These are phyloP conservation scores for Leptinotarsa tumamoca DNA, from an alignment of 2,888 invertebrate genomes.

Conservation along the genomic window DNA sequence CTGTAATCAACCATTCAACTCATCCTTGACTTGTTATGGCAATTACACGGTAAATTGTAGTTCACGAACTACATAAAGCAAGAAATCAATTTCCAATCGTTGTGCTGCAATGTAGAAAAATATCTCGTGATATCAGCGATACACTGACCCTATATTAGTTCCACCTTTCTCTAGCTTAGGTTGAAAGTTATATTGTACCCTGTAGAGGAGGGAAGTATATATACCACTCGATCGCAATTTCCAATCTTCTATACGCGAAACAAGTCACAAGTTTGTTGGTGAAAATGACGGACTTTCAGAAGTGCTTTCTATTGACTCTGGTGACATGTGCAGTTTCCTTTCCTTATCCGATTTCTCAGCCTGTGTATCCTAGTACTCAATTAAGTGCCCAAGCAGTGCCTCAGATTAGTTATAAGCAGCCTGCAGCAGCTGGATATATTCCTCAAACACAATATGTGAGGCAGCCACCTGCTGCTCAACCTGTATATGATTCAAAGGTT, in stretches of 20 bases:
- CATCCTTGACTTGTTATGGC: conserved; percentile 30
- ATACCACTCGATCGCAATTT: conserved; percentile 32
- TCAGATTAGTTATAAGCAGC: conserved; percentile 43
- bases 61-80: conserved; percentile 26
- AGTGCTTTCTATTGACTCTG: conserved; percentile 45
- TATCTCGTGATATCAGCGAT: conserved; percentile 42
- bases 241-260: conserved; percentile 12
- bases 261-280: neutral
- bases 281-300: conserved; percentile 46
- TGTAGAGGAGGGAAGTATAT: conserved; percentile 41
- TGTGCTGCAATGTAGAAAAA: conserved; percentile 39
- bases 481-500: conserved; percentile 50
- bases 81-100: conserved; percentile 28
- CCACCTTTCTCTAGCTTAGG: conserved; percentile 47
- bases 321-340: conserved; percentile 48
- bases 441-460: conserved; percentile 44
- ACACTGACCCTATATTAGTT: conserved; percentile 47
- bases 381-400: conserved; percentile 53
- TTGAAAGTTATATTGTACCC: conserved; percentile 20
- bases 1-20: conserved; percentile 21
- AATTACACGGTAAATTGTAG: conserved; percentile 21
- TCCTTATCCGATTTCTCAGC: conserved; percentile 53
- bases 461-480: conserved; percentile 31
- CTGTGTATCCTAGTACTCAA: conserved; percentile 49
- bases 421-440: conserved; percentile 37